Base-by-base conservation (phyloP, 35 echinoderm and acorn worm genomes). In the Amphiura filiformis region DNA sequence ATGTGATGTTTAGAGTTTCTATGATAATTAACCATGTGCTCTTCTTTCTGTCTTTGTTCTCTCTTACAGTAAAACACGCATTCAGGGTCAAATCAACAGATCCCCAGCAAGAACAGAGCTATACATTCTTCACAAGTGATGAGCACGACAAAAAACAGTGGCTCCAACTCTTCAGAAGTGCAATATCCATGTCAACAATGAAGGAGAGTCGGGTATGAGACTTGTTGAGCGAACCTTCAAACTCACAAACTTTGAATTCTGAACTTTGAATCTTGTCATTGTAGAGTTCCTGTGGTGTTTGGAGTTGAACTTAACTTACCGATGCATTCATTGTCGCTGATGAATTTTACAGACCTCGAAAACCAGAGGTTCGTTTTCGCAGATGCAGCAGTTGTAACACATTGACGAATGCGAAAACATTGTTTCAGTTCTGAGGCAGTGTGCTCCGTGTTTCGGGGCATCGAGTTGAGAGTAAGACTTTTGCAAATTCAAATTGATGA, bases 121-220 rank as follows among this genome's bases (percentile, higher is more conserved):
- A 89, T 65, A 90, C 87, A n/a, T 91, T 99, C 56, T 79, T 91
- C 38, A 75, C 96, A 15, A 86, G 77, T 15, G 96, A 99, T 57
- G 96, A 99, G 57, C 96, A 99, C 35, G 96, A 99, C 81, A 99
- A 99, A 75, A 99, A 99, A 37, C 96, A 99, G 76, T 99, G 96
- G 96, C 36, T 99, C 26, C 96, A 95, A 56, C 87, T 93, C 47
- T 89, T 99, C 49, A 40, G 88, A 47, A 87, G 87, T 41, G 90
- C 93, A 56, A 90, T 99, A 76, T 70, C 61, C 61, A 70, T 70
- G 61, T 11, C 61, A 70, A 70, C 61, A 5, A 70, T 70, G 61
- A 70, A 70, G 26, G 61, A 70, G 26, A 70, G 61, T 23, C 15
- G 61, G 28, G 61, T 70, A 70, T 70, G 61, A 70, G 26, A 18